Base-by-base conservation (phyloP, 2,797 vertebrate species). In the Labeo calbasu region DNA sequence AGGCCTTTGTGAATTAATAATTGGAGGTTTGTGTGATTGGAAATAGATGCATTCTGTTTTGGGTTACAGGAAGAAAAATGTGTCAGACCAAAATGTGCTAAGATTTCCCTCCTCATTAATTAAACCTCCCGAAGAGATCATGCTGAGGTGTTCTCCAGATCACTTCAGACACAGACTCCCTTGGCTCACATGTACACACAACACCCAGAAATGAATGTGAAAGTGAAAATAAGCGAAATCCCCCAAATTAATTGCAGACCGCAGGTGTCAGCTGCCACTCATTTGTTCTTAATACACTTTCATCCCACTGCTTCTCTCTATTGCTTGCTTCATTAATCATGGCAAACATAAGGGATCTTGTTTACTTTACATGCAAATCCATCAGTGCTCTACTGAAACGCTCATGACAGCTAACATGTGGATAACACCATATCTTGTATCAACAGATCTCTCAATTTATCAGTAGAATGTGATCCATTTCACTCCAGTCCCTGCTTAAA, bases 101-200 rank as follows among this genome's bases (percentile, higher is more conserved):
- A 48, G 68, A 84, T 75, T 65, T 83, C 53, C 63, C 81, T 84
- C 21, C 65, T 69, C 50, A 57, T 76, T 80, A 88, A 87, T 89
- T 86, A 85, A 82, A 28, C 40, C 71, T 66, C 23, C 66, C 51
- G 72, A 63, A 40, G 46, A 28, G 75, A 69, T 86, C 63, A 80
- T 78, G 76, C 48, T 71, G 70, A 86, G 71, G 13, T 82, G 36
- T 82, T 46, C 17, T 40, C 53, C 17, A 32, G 53, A 59, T 10
- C 61, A 53, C 51, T 55, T 28, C n/a, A 69, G 53, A 59, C 28
- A 75, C 40, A 57, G 21, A 65, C 36, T n/a, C 59, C 8, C 59
- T 63, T 57, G 50, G 15, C 53, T 57, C 65, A 71, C 63, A 59
- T 66, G 48, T 72, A 68, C 59, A 48, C 73, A 70, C 55, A 73